phyloP scores from a whole-genome alignment of 2,113 vertebrate genomes.

The Onychostruthus taczanowskii region DNA sequence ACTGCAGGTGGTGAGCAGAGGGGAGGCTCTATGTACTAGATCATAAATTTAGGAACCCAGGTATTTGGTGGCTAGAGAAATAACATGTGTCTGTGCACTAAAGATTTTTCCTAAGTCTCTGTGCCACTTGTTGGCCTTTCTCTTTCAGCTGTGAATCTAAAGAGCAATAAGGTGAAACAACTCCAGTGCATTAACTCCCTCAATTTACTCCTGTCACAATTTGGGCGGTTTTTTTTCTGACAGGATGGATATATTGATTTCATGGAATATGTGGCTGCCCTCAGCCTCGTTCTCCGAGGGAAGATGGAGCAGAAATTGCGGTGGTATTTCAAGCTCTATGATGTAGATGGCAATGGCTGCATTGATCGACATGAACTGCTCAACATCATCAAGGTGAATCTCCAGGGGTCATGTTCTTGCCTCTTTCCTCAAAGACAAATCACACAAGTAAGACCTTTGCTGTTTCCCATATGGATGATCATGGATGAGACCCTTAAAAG shows the following conservation, averaged over 20 bases:
- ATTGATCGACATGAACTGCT: slow-evolving; percentile 89
- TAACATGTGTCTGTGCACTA: not conserved
- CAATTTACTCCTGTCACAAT: not conserved
- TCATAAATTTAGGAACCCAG: not conserved
- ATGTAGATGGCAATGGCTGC: slow-evolving; percentile 90
- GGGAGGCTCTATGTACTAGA: not conserved
- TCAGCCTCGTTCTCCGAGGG: slow-evolving; percentile 88
- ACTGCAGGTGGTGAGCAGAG: not conserved
- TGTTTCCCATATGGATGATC: not conserved
- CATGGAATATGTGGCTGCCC: slow-evolving; percentile 90
- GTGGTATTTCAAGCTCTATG: slow-evolving; percentile 94
- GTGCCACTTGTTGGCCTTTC: not conserved
- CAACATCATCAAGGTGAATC: slow-evolving; percentile 86
- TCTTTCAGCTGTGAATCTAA: not conserved
- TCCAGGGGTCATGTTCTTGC: not conserved
- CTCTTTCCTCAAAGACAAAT: not conserved
- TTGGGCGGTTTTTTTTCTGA: not conserved
- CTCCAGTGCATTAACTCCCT: not conserved
- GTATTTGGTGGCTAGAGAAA: not conserved
- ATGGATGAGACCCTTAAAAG: not conserved
- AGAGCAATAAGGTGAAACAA: not conserved
- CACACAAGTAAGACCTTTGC: not conserved
- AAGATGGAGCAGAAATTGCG: slow-evolving; percentile 94
- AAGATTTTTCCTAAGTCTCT: not conserved
- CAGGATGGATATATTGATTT: slow-evolving; percentile 93